Evolutionary conservation across 2,797 vertebrate genomes (phyloP).

Genomic region (Botia kubotai): DNA sequence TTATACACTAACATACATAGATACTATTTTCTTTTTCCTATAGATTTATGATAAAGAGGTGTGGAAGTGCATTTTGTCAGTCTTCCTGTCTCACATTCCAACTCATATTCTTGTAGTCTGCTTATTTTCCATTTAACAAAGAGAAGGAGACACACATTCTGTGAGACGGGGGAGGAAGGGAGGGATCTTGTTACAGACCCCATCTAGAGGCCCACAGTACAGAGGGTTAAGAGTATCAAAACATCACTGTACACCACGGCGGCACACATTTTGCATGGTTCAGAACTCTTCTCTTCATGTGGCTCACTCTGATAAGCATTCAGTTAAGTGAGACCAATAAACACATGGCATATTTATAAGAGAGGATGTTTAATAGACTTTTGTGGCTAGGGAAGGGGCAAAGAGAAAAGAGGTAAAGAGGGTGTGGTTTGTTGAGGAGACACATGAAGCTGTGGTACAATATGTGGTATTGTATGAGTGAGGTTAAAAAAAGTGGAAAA

Average conservation of each 20-base stretch:
- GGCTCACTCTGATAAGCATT: conserved; percentile 43
- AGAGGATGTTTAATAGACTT: conserved; percentile 35
- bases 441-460: conserved; percentile 47
- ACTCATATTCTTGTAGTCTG: conserved; percentile 8
- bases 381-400: not conserved
- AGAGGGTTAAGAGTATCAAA: conserved; percentile 39
- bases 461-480: conserved; percentile 50
- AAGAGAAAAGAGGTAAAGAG: not conserved
- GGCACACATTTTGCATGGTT: conserved; percentile 1
- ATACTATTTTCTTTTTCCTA: not conserved
- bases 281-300: conserved; percentile 21
- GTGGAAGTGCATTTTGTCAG: not conserved
- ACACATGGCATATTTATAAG: conserved; percentile 33
- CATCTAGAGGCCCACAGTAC: conserved; percentile 37
- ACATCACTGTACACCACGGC: conserved; percentile 23
- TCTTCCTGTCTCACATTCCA: not conserved
- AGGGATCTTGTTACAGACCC: conserved; percentile 45
- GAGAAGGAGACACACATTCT: conserved; percentile 42
- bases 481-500: conserved; percentile 42
- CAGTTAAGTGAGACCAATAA: conserved; percentile 37
- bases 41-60: not conserved
- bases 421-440: conserved; percentile 10
- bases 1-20: not conserved
- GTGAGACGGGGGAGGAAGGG: not conserved
- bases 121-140: conserved; percentile 45